These are phyloP conservation scores for Pegea sp. DNA, from an alignment of 23 tunicate genomes.

Conservation along the genomic window DNA sequence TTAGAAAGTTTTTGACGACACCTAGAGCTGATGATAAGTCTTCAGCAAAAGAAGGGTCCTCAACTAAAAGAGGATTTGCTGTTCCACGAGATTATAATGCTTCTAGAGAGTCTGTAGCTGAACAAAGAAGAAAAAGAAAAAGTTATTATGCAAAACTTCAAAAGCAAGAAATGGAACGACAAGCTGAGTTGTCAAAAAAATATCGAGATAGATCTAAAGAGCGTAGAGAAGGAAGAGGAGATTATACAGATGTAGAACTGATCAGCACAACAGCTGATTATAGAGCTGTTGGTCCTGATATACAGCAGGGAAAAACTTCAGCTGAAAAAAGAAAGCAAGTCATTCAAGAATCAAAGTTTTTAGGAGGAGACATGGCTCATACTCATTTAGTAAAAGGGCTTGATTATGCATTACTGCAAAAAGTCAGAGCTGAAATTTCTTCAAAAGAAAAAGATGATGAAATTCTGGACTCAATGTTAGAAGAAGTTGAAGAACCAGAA, in stretches of 20 bases:
- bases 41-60: constrained; percentile 3
- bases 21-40: constrained; percentile 26
- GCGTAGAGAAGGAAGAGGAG: constrained; percentile 83
- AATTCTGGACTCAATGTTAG: constrained; percentile 39
- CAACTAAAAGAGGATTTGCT: constrained; percentile 31
- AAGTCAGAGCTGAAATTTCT: constrained; percentile 90
- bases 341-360: constrained; percentile 91
- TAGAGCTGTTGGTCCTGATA: constrained; percentile 79
- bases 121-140: constrained; percentile 80
- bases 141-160: constrained; percentile 84
- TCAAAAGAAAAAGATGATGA: constrained; percentile 72
- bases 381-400: constrained; percentile 98
- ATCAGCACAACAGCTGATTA: constrained; percentile 83
- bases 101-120: constrained; percentile 49
- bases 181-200: constrained; percentile 88
- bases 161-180: constrained; percentile 91
- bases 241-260: constrained; percentile 60
- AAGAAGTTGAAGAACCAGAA: constrained; percentile 14
- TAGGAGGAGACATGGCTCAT: constrained; percentile 99
- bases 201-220: constrained; percentile 97
- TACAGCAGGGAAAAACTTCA: constrained; percentile 38
- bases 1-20: constrained; percentile 62
- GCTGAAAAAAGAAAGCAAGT: constrained; percentile 88
- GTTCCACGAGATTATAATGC: constrained; percentile 29
- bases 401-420: constrained; percentile 87